Conservation (phyloP, 2,113 vertebrate species). For the Anolis sagrei region DNA sequence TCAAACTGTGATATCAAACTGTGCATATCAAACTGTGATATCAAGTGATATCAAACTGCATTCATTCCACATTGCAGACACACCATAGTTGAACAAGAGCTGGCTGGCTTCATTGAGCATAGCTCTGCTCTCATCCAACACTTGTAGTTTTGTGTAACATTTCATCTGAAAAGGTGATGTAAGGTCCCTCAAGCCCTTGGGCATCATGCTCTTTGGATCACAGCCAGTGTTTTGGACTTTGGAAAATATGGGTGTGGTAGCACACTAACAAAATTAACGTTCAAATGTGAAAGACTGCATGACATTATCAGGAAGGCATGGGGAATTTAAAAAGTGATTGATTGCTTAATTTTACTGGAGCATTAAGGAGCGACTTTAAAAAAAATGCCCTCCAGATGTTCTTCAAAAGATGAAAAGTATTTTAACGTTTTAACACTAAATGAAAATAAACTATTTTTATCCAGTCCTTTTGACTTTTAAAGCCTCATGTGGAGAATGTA, state of each 20-base stretch:
- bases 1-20: too few species aligned
- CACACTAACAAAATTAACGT: not conserved
- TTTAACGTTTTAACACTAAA: slow-evolving; percentile 18
- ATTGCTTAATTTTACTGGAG: not conserved
- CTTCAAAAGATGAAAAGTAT: slow-evolving; percentile 46
- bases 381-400: slow-evolving; percentile 27
- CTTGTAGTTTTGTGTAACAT: not conserved
- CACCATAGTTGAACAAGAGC: too few species aligned
- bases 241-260: not conserved
- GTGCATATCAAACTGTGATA: too few species aligned
- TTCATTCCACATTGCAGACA: too few species aligned
- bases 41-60: too few species aligned
- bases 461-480: not conserved
- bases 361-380: slow-evolving; percentile 20
- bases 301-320: not conserved
- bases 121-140: not conserved
- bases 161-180: not conserved
- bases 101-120: not conserved
- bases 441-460: slow-evolving; percentile 28
- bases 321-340: not conserved
- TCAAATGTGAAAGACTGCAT: not conserved
- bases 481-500: slow-evolving; percentile 23
- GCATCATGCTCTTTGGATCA: not conserved
- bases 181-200: not conserved
- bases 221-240: not conserved